Conservation (phyloP, 2,113 vertebrate genomes). For the Notechis scutatus region DNA sequence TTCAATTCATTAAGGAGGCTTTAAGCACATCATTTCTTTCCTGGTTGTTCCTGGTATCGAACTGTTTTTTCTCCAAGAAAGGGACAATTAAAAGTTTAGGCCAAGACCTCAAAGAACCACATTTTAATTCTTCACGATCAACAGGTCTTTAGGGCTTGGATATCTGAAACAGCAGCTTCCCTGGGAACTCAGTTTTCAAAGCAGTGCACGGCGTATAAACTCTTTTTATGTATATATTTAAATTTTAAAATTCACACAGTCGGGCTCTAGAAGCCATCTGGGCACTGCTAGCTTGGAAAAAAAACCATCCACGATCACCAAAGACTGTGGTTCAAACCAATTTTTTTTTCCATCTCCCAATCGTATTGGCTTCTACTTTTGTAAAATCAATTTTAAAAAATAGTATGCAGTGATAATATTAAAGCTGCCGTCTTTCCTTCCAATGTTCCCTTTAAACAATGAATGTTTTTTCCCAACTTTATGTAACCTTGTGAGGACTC, state of each 20-base stretch:
- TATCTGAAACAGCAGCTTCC: constrained; percentile 41
- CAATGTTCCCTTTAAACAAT: constrained; percentile 27
- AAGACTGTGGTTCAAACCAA: constrained; percentile 55
- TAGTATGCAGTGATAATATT: not conserved
- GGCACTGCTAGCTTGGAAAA: constrained; percentile 2
- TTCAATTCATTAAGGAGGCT: constrained; percentile 46
- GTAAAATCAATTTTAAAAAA: not conserved
- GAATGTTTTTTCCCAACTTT: constrained; percentile 23
- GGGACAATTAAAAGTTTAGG: not conserved
- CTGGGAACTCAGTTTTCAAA: not conserved
- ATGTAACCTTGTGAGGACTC: not conserved
- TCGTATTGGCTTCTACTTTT: not conserved
- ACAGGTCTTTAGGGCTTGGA: not conserved
- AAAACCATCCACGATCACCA: constrained; percentile 54
- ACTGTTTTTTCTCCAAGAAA: not conserved
- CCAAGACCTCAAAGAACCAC: not conserved
- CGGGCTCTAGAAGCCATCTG: not conserved
- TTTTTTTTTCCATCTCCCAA: not conserved
- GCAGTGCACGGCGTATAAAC: not conserved
- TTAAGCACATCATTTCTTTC: constrained; percentile 33
- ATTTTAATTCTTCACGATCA: not conserved
- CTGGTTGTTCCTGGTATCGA: not conserved
- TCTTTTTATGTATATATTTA: not conserved
- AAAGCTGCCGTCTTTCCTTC: constrained; percentile 11
- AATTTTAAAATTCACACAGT: not conserved